Percentiles rank a stretch among this genome's conserved stretches.
Evolutionary conservation across 2,113 vertebrate genomes (phyloP).

Genomic region (Oostethus manadensis): DNA sequence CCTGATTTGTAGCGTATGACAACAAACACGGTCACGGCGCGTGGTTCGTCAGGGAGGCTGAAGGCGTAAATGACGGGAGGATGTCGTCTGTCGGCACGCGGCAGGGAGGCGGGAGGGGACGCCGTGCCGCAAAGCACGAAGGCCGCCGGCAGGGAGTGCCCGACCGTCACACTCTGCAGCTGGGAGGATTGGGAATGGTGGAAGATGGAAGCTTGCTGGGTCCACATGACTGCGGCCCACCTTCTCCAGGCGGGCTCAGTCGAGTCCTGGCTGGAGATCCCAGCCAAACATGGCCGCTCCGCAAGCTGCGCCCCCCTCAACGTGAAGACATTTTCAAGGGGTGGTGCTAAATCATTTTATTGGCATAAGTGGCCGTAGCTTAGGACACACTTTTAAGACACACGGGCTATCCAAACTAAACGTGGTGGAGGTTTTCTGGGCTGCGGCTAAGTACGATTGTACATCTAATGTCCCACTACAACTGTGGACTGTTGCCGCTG

Average conservation of each 20-base stretch:
- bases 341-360: too few species aligned
- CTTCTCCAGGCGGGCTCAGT: slow-evolving; percentile 6
- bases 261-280: slow-evolving; percentile 28
- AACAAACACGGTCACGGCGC: slow-evolving; percentile 61
- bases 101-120: slow-evolving; percentile 22
- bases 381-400: too few species aligned
- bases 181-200: too few species aligned
- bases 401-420: too few species aligned
- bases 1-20: slow-evolving; percentile 61
- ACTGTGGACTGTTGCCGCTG: too few species aligned
- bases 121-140: neutral
- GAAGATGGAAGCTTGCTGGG: too few species aligned
- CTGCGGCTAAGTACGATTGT: too few species aligned
- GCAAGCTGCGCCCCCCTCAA: slow-evolving; percentile 27
- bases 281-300: slow-evolving; percentile 34
- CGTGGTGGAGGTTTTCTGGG: too few species aligned
- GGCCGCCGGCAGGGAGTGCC: neutral
- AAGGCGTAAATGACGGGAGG: slow-evolving; percentile 47
- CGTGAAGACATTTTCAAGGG: too few species aligned
- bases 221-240: slow-evolving; percentile 17
- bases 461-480: too few species aligned
- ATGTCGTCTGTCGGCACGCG: slow-evolving; percentile 34
- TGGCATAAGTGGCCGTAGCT: too few species aligned
- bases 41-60: slow-evolving; percentile 55
- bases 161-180: neutral